A percentile compares a stretch with the other conserved stretches of the same genome.
Conservation (phyloP, 2,797 vertebrate genomes). For the Tadarida brasiliensis region DNA sequence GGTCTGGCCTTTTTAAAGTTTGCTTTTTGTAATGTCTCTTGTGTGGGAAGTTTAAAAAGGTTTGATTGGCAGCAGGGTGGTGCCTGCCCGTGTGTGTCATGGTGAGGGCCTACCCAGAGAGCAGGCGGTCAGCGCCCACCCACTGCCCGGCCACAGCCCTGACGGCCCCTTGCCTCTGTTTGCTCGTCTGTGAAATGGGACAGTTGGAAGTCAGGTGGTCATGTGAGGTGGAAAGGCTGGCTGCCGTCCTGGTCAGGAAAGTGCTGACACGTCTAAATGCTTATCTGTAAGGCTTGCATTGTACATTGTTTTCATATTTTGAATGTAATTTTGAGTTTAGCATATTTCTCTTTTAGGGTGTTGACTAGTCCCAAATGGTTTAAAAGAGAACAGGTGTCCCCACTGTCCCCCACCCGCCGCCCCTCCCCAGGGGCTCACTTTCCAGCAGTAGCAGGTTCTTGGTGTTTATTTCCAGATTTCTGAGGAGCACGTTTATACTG, state of each 20-base stretch:
- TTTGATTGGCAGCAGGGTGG: no score
- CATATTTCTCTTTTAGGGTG: rapidly evolving
- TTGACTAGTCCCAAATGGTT: rapidly evolving
- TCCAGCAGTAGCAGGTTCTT: not conserved
- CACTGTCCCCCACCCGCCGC: rapidly evolving
- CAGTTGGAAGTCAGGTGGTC: rapidly evolving
- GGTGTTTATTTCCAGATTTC: not conserved
- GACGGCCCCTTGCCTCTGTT: rapidly evolving
- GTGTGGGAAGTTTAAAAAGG: not conserved
- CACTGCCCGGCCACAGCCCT: rapidly evolving
- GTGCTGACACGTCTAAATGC: rapidly evolving
- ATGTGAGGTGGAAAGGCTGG: rapidly evolving
- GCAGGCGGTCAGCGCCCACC: not conserved
- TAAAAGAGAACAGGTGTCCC: not conserved
- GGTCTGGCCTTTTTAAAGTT: not conserved
- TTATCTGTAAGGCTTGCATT: rapidly evolving
- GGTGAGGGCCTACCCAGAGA: not conserved
- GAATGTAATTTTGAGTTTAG: not conserved
- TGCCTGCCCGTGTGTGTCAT: rapidly evolving
- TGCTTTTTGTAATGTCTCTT: not conserved
- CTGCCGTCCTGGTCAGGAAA: rapidly evolving
- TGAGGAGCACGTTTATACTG: rapidly evolving
- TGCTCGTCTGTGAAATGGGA: no score
- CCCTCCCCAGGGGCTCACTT: rapidly evolving
- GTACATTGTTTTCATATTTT: rapidly evolving